phyloP scores from a whole-genome alignment of 2,797 vertebrate species.

The Ispidina picta region DNA sequence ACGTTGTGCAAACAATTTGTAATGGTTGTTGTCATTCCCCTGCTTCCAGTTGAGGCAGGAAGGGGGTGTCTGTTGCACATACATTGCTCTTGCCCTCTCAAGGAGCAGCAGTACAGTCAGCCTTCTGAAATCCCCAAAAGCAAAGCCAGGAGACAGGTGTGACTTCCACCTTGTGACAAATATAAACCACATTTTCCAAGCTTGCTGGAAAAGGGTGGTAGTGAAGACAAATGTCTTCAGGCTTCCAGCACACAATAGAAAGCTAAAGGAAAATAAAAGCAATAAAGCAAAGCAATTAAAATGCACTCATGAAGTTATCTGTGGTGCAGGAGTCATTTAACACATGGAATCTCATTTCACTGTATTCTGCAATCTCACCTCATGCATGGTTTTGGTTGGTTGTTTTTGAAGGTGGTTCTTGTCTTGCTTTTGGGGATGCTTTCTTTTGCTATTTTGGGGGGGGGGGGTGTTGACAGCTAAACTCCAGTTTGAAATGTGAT shows the following conservation, averaged over 20 bases:
- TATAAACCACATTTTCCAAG: neutral
- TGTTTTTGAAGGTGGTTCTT: neutral
- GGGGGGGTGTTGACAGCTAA: neutral
- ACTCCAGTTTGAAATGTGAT: neutral
- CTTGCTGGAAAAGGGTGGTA: neutral
- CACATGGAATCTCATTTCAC: neutral
- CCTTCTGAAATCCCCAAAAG: neutral
- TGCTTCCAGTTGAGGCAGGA: neutral
- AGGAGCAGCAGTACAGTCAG: neutral
- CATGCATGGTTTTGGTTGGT: neutral
- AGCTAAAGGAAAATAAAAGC: neutral
- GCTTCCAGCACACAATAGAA: neutral
- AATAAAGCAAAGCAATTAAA: neutral
- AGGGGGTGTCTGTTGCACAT: neutral
- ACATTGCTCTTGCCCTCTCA: neutral
- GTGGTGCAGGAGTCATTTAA: neutral
- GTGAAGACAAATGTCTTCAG: neutral
- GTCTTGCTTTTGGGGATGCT: neutral
- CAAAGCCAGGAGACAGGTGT: neutral
- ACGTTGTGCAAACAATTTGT: rapidly evolving
- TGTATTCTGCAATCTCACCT: neutral
- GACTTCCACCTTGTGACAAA: neutral
- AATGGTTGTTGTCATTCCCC: neutral
- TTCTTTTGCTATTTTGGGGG: neutral
- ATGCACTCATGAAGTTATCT: neutral